These are phyloP conservation scores for Nephrotoma appendiculata DNA, from an alignment of 2,888 invertebrate species.

Conservation along the genomic window DNA sequence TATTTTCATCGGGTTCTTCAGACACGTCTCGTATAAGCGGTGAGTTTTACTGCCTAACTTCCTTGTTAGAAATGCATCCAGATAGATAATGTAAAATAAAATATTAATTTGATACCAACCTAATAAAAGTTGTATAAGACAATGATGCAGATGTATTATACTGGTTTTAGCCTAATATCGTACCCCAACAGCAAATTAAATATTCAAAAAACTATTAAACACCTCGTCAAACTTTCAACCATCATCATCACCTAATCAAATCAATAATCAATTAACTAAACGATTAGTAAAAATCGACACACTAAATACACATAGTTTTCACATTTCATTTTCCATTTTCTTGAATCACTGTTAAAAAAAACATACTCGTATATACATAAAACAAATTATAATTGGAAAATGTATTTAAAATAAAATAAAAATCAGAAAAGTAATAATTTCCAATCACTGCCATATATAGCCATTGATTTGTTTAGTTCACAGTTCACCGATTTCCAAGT, in stretches of 20 bases:
- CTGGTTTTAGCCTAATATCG: neutral
- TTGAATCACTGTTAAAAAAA: neutral
- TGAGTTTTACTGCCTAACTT: too few relatives aligned
- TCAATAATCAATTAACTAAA: neutral
- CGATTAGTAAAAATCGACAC: neutral
- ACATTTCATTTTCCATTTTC: neutral
- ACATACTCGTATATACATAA: neutral
- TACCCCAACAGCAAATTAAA: neutral
- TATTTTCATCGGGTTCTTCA: too few relatives aligned
- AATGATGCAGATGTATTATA: too few relatives aligned
- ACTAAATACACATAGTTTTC: neutral
- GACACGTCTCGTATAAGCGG: too few relatives aligned
- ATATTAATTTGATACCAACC: too few relatives aligned
- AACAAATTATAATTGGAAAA: neutral
- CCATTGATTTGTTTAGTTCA: neutral
- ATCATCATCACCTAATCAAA: neutral
- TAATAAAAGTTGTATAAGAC: too few relatives aligned
- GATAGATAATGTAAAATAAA: too few relatives aligned
- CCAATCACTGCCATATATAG: neutral
- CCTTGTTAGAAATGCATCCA: too few relatives aligned
- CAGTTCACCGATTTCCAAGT: neutral
- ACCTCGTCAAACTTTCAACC: neutral
- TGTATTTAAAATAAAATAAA: neutral
- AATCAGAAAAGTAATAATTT: neutral
- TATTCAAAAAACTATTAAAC: neutral